phyloP scores from a whole-genome alignment of 2,888 invertebrate genomes.

The Pogonocherus hispidulus region DNA sequence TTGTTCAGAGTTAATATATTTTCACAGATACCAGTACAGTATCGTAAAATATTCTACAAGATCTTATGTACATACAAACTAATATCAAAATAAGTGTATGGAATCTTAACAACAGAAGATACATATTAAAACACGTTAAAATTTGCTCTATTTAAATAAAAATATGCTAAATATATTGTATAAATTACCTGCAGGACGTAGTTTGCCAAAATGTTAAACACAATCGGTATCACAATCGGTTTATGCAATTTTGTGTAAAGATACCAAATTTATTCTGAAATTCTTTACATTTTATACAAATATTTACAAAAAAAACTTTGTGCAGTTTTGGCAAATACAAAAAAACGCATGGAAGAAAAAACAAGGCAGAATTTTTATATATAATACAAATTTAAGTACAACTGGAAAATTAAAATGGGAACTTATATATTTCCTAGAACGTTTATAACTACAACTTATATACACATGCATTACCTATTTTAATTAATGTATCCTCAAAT shows the following conservation, averaged over 20 bases:
- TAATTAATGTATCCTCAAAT: constrained; percentile 9
- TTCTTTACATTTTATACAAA: constrained; percentile 28
- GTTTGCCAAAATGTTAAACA: constrained; percentile 16
- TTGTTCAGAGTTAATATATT: constrained; percentile 37
- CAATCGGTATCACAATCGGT: constrained; percentile 6
- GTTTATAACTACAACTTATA: constrained; percentile 24
- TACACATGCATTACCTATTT: constrained; percentile 22
- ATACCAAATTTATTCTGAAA: background rate
- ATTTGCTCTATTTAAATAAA: constrained; percentile 19
- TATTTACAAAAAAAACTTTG: constrained; percentile 26
- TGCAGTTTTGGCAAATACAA: constrained; percentile 24
- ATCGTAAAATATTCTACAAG: constrained; percentile 24
- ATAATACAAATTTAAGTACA: constrained; percentile 27
- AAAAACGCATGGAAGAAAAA: background rate
- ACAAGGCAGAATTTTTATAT: constrained; percentile 23
- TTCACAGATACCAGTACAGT: constrained; percentile 32
- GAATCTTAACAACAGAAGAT: background rate
- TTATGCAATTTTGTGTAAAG: constrained; percentile 11
- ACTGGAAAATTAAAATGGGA: background rate
- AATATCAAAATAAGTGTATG: constrained; percentile 3
- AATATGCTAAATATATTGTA: constrained; percentile 5
- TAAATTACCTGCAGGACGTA: background rate
- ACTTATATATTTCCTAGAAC: constrained; percentile 12
- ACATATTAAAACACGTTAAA: constrained; percentile 22
- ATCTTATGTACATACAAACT: constrained; percentile 27